phyloP scores from a whole-genome alignment of 2,797 vertebrate genomes.

The Nannoperca obscura region DNA sequence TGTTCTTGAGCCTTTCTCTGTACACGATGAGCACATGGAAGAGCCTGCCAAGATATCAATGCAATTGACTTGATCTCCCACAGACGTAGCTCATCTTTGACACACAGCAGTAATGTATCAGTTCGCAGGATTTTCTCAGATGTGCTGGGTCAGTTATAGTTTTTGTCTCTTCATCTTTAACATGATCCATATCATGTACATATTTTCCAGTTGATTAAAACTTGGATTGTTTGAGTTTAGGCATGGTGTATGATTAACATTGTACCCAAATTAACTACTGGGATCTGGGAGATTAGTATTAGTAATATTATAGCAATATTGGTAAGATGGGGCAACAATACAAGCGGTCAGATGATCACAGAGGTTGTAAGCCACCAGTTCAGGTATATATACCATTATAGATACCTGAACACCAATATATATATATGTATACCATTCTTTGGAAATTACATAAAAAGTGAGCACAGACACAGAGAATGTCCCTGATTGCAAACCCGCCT shows the following conservation, averaged over 20 bases:
- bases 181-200: slow-evolving; percentile 1
- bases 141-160: slow-evolving; percentile 16
- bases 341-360: background rate
- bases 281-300: background rate
- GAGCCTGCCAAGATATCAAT: slow-evolving; percentile 58
- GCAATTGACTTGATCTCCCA: slow-evolving; percentile 51
- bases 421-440: background rate
- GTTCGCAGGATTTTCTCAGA: slow-evolving; percentile 19
- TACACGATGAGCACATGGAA: slow-evolving; percentile 39
- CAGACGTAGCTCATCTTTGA: slow-evolving; percentile 44
- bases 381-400: background rate
- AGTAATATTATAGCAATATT: too few relatives aligned
- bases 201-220: slow-evolving; percentile 17
- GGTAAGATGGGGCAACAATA: background rate
- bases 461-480: background rate
- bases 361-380: slow-evolving; percentile 4
- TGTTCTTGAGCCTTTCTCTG: slow-evolving; percentile 55
- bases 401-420: too few relatives aligned
- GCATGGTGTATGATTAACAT: background rate
- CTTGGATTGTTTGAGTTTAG: slow-evolving; percentile 22
- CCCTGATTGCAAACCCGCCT: background rate
- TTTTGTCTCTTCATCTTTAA: slow-evolving; percentile 19
- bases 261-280: slow-evolving; percentile 2
- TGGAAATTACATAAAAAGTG: background rate
- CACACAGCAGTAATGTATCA: slow-evolving; percentile 22